Base-by-base conservation (phyloP, 1,140 invertebrate species). In the Rhizoglyphus robini region DNA sequence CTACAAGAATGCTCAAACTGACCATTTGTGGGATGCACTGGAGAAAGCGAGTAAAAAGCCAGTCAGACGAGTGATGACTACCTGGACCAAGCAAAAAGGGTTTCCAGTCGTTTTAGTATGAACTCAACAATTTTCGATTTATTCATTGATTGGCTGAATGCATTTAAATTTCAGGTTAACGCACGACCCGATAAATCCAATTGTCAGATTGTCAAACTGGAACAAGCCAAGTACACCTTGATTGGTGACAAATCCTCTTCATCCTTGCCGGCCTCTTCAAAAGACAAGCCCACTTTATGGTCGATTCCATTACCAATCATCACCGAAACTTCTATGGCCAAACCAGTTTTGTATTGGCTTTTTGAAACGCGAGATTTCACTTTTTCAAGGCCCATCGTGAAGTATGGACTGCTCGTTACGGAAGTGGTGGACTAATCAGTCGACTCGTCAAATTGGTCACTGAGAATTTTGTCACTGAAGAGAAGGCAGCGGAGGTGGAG, bases 51-150 rank as follows among this genome's bases (percentile, higher is more conserved):
- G 90, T 68, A 86, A 84, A 0, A 94, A 96, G 75, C 88, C 91
- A n/a, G 86, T 99, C 0, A 82, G 82, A 3, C 81, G 81, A 31
- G 84, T 99, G 0, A 99, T 99, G 96, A 87, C 86, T 0, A 88
- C 86, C 13, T 98, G 94, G 94, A 97, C 90, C 0, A 81, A 82
- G 71, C 89, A 96, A 75, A 91, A 90, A 82, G 94, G 93, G 27
- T 97, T 89, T 73, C 91, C 90, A 8, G 79, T 84, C 0, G 73
- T 86, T 0, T 75, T 72, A 48, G 81, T 81, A 13, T 5, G n/a
- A n/a, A n/a, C n/a, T n/a, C n/a, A n/a, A n/a, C n/a, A 5, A 5
- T 31, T 23, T n/a, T 60, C 32, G 23, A 48, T 31, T 31, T 5
- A 41, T n/a, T n/a, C n/a, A n/a, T n/a, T n/a, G n/a, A n/a, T n/a